Percentiles rank a stretch among this genome's conserved stretches.
These are phyloP conservation scores for Epicampocera succincta DNA, from an alignment of 2,888 invertebrate genomes.

Conservation along the genomic window DNA sequence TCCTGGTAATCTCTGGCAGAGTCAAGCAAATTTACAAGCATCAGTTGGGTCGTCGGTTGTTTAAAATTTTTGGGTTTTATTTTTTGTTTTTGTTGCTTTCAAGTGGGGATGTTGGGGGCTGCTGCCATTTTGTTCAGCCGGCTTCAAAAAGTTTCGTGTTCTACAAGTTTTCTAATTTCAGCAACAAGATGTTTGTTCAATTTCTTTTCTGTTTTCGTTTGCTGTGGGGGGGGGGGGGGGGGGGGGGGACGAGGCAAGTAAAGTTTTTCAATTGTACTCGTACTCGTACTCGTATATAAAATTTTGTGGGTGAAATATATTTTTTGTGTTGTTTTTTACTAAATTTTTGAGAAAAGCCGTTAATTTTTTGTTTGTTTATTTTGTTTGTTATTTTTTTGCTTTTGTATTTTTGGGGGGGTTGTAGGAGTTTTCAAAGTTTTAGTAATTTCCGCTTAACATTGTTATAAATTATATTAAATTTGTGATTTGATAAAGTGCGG, in stretches of 20 bases:
- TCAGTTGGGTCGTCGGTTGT: conserved; percentile 28
- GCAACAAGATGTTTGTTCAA: conserved; percentile 59
- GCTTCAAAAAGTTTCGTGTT: conserved; percentile 59
- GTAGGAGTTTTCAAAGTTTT: conserved; percentile 71
- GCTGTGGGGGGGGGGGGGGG: too few relatives aligned
- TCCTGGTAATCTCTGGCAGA: not conserved
- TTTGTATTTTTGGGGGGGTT: not conserved
- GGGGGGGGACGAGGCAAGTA: conserved; percentile 50
- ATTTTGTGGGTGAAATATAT: conserved; percentile 21
- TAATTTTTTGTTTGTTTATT: conserved; percentile 40
- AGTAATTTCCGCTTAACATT: conserved; percentile 80
- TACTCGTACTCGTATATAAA: too few relatives aligned
- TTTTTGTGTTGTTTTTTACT: conserved; percentile 9
- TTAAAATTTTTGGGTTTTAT: conserved; percentile 55
- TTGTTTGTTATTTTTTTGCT: conserved; percentile 4
- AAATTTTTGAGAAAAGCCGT: conserved; percentile 18
- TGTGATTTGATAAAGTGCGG: conserved; percentile 58
- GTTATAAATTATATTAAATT: conserved; percentile 80
- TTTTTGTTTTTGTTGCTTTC: not conserved
- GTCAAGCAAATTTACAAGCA: not conserved
- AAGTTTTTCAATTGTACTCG: conserved; percentile 54
- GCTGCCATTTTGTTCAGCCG: conserved; percentile 69
- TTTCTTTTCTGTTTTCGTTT: conserved; percentile 33
- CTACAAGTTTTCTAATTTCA: conserved; percentile 69
- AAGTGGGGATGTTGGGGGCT: not conserved